Evolutionary conservation across 2,888 invertebrate species (phyloP).

Genomic region (Archips crataeganus): DNA sequence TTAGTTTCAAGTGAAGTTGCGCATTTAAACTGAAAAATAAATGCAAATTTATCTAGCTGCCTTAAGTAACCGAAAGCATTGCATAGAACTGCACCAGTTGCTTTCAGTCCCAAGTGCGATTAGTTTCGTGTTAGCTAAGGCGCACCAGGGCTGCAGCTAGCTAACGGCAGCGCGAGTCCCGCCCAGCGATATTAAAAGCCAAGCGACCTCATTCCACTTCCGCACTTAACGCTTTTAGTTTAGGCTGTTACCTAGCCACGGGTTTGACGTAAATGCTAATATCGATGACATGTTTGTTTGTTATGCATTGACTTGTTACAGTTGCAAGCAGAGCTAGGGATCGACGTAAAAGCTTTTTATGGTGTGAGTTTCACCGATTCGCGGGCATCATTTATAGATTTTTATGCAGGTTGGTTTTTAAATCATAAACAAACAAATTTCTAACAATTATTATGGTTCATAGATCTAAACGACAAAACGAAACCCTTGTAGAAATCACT

Average conservation of each 20-base stretch:
- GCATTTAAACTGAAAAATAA: neutral
- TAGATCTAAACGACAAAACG: no score
- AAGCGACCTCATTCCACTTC: conserved; percentile 77
- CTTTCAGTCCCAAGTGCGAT: neutral
- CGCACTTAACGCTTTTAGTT: conserved; percentile 74
- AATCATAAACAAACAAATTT: no score
- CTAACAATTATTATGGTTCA: no score
- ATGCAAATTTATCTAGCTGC: neutral
- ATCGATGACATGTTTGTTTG: conserved; percentile 11
- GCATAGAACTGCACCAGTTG: neutral
- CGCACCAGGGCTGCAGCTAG: conserved; percentile 46
- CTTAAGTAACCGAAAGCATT: neutral
- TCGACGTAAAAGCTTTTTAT: neutral
- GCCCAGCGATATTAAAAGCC: conserved; percentile 78
- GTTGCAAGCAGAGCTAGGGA: neutral
- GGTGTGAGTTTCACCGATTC: neutral
- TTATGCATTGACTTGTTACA: neutral
- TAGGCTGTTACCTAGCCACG: conserved; percentile 64
- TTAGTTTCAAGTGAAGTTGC: neutral
- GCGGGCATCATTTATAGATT: no score
- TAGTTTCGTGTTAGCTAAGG: conserved; percentile 2
- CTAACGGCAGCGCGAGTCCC: conserved; percentile 53
- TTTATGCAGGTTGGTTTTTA: no score
- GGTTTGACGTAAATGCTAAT: conserved; percentile 42
- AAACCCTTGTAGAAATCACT: no score